Base-by-base conservation (phyloP, 2,888 invertebrate species). In the Cerceris ruficornis region DNA sequence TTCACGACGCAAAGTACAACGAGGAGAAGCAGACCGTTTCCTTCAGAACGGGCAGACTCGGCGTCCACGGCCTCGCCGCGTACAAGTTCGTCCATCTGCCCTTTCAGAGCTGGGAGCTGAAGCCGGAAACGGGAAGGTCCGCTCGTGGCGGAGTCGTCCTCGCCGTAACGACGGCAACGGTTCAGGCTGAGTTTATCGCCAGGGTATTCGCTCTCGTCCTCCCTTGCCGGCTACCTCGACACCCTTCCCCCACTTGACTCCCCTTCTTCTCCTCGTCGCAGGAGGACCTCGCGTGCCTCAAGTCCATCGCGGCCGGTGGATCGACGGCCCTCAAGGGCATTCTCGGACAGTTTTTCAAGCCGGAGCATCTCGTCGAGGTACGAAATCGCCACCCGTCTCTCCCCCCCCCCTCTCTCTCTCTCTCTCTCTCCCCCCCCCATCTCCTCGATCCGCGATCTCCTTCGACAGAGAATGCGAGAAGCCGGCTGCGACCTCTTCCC, bases 401-500 rank as follows among this genome's bases (percentile, higher is more conserved):
- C n/a, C n/a, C 8, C 9, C 11, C 46, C 46, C 9, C 8, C 46
- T 11, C 46, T 46, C 2, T 46, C 46, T 46, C 46, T 46, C 8
- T 46, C 64, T 4, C 9, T 8, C 14, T 5, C 6, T 49, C 7
- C 15, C 6, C 7, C 13, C 0, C 7, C 8, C 8, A 0, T n/a
- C 5, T 41, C 9, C 13, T 13, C 39, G 15, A 57, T 15, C 17
- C 8, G 57, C 1, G 39, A 28, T 17, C 8, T 4, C 8, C 41
- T 41, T 59, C 41, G n/a, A 46, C 60, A 92, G 92, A 89, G 87
- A 83, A 89, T 92, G 90, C 94, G 95, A 7, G 94, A 94, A 2
- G 95, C 95, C 0, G 96, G 97, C 0, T 95, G 97, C 69, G 97
- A 98, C 88, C 94, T 98, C 75, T 98, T 98, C 89, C 97, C 98